These are phyloP conservation scores for Xiphydria camelus DNA, from an alignment of 2,888 invertebrate species.

Conservation along the genomic window DNA sequence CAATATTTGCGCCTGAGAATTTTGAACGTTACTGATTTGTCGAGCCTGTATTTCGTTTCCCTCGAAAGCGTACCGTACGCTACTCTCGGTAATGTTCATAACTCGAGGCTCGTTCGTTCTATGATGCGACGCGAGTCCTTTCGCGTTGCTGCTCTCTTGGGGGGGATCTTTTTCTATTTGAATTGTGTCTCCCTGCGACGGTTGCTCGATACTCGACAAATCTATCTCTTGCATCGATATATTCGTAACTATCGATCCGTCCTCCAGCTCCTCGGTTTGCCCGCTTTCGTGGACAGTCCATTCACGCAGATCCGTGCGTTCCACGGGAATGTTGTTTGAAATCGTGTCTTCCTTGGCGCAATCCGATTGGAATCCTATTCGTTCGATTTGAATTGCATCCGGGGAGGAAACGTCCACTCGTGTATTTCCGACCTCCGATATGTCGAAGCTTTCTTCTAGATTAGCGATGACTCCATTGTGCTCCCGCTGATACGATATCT, in stretches of 20 bases:
- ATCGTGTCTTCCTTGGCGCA: not conserved
- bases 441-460: constrained; percentile 4
- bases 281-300: constrained; percentile 15
- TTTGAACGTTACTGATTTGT: constrained; percentile 23
- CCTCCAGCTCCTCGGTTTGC: constrained; percentile 8
- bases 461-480: constrained; percentile 25
- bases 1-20: constrained; percentile 39
- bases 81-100: constrained; percentile 11
- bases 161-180: constrained; percentile 19
- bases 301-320: constrained; percentile 6
- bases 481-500: constrained; percentile 31
- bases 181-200: constrained; percentile 2
- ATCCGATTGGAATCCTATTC: constrained; percentile 23
- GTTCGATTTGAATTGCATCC: constrained; percentile 19
- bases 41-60: constrained; percentile 23
- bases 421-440: not conserved
- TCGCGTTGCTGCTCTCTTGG: constrained; percentile 18
- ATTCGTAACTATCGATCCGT: not conserved
- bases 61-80: constrained; percentile 28
- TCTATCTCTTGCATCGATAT: constrained; percentile 18
- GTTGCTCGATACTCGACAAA: constrained; percentile 11
- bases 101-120: not conserved
- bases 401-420: not conserved
- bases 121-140: constrained; percentile 1
- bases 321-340: not conserved